phyloP scores from a whole-genome alignment of 2,797 vertebrate genomes.

The Myotis daubentonii region DNA sequence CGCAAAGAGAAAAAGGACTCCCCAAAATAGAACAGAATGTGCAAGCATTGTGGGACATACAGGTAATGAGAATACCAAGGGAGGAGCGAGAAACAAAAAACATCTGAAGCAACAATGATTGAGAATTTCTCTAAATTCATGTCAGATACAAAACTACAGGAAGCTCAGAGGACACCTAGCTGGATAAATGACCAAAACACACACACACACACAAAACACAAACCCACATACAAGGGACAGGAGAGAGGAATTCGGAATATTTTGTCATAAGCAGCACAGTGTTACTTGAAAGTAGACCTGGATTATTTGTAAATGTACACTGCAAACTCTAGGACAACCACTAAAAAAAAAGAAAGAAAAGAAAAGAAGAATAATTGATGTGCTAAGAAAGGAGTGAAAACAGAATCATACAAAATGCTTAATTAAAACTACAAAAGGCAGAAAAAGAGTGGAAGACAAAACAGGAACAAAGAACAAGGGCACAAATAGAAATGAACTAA shows the following conservation, averaged over 20 bases:
- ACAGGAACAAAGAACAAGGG: not conserved
- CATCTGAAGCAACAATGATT: not conserved
- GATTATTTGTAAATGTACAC: not conserved
- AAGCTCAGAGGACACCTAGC: not conserved
- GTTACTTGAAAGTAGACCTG: not conserved
- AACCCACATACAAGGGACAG: not conserved
- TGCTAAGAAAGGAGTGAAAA: not conserved
- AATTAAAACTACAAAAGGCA: not conserved
- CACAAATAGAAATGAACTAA: not conserved
- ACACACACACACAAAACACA: not conserved
- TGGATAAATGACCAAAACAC: not conserved
- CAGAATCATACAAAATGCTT: not conserved
- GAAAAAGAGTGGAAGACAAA: not conserved
- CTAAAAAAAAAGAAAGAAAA: not conserved
- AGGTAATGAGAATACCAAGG: not conserved
- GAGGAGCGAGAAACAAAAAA: not conserved
- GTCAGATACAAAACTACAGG: not conserved
- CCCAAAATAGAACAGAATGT: not conserved
- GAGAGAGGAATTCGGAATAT: not conserved
- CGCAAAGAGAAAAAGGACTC: not conserved
- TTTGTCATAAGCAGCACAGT: not conserved
- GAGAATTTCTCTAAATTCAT: not conserved
- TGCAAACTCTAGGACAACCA: not conserved
- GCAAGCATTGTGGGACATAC: not conserved
- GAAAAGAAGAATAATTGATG: not conserved